Conservation (phyloP, 2,113 vertebrate genomes). For the Plecotus auritus region DNA sequence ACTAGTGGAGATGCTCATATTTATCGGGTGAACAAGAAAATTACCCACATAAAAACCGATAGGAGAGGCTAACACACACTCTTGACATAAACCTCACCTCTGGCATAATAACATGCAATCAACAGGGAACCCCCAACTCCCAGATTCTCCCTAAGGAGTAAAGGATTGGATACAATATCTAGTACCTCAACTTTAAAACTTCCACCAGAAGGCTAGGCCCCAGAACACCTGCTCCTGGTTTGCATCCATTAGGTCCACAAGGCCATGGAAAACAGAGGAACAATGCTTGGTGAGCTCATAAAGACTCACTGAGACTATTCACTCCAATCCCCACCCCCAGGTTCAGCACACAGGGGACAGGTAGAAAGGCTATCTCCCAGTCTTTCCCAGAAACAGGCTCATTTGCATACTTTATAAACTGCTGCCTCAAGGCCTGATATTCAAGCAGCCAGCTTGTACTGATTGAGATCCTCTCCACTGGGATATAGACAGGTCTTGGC, state of each 20-base stretch:
- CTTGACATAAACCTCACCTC: neutral
- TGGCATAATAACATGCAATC: neutral
- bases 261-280: neutral
- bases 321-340: neutral
- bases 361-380: neutral
- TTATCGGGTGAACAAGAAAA: neutral
- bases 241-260: neutral
- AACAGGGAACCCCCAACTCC: neutral
- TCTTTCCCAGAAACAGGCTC: neutral
- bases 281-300: neutral
- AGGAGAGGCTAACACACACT: neutral
- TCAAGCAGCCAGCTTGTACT: neutral
- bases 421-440: neutral
- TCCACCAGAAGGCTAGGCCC: neutral
- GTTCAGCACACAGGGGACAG: neutral
- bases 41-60: neutral
- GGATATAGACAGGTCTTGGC: neutral
- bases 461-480: neutral
- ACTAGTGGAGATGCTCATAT: neutral
- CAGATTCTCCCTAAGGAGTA: neutral
- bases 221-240: neutral
- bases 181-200: neutral
- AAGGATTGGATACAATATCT: neutral
- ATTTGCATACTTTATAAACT: neutral
- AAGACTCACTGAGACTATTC: no score